Percentiles rank a stretch among this genome's conserved stretches.
phyloP scores from a whole-genome alignment of 2,113 vertebrate species.

The Perognathus longimembris region DNA sequence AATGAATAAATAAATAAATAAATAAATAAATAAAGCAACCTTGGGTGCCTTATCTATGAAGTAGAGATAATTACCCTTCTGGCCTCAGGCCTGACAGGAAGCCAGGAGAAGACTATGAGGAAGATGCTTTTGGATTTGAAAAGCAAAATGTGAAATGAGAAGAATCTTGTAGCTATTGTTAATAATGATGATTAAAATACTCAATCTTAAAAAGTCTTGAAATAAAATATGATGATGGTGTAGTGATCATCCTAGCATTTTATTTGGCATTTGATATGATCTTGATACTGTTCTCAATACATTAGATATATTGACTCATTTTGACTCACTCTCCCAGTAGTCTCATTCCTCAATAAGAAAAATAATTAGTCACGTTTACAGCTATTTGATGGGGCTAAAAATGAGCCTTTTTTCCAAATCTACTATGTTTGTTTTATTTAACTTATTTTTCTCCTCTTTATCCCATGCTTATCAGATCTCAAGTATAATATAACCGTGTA shows the following conservation, averaged over 20 bases:
- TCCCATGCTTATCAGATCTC: not conserved
- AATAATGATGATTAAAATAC: not conserved
- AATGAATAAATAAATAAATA: too few relatives aligned
- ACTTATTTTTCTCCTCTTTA: not conserved
- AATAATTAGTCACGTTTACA: not conserved
- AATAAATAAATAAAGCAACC: too few relatives aligned
- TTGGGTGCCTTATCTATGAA: not conserved
- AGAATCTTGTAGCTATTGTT: not conserved
- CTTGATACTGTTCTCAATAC: not conserved
- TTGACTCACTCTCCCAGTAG: not conserved
- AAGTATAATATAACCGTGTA: not conserved
- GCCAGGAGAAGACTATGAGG: not conserved
- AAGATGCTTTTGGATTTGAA: not conserved
- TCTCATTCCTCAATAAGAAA: not conserved
- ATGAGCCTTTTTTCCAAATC: not conserved
- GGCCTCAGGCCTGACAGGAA: not conserved
- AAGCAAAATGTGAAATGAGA: not conserved
- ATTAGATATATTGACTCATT: slow-evolving; percentile 1
- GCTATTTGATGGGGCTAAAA: not conserved
- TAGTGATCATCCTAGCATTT: not conserved
- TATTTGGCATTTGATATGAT: not conserved
- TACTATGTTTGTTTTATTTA: not conserved
- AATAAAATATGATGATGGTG: not conserved
- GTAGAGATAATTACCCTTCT: not conserved
- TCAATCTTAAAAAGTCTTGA: not conserved